Percentiles rank a stretch among this genome's conserved stretches.
These are phyloP conservation scores for Psilopogon haemacephalus DNA, from an alignment of 2,113 vertebrate genomes.

Conservation along the genomic window DNA sequence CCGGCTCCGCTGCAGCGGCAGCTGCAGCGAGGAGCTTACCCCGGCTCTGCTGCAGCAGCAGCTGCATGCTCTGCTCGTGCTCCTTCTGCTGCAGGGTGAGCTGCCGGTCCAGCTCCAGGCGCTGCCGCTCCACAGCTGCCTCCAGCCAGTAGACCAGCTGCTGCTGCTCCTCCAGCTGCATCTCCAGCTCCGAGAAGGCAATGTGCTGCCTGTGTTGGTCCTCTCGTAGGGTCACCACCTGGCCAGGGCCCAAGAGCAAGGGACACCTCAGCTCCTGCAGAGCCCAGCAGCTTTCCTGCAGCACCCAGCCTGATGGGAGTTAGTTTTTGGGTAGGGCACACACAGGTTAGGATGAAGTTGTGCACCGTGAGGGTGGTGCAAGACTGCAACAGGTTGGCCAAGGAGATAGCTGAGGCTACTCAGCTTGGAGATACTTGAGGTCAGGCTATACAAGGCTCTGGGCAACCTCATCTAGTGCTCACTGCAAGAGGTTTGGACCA, in stretches of 20 bases:
- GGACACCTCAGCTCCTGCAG: background rate
- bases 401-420: too few species aligned
- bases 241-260: background rate
- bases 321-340: background rate
- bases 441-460: too few species aligned
- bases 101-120: conserved; percentile 90
- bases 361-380: too few species aligned
- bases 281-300: background rate
- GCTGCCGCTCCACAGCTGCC: conserved; percentile 87
- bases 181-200: conserved; percentile 89
- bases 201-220: conserved; percentile 93
- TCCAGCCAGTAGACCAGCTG: conserved; percentile 89
- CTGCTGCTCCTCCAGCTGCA: conserved; percentile 94
- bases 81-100: conserved; percentile 96
- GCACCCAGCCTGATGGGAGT: accelerated
- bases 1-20: conserved; percentile 78
- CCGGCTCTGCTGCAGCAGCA: conserved; percentile 90
- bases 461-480: too few species aligned
- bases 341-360: background rate
- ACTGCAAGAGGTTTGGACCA: too few species aligned
- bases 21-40: conserved; percentile 67
- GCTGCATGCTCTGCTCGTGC: conserved; percentile 89
- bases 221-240: conserved; percentile 95
- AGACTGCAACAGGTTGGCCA: too few species aligned
- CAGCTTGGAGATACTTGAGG: too few species aligned